A percentile compares a stretch with the other conserved stretches of the same genome.
Conservation (phyloP, 2,888 invertebrate genomes). For the Sminthurinus aureus region DNA sequence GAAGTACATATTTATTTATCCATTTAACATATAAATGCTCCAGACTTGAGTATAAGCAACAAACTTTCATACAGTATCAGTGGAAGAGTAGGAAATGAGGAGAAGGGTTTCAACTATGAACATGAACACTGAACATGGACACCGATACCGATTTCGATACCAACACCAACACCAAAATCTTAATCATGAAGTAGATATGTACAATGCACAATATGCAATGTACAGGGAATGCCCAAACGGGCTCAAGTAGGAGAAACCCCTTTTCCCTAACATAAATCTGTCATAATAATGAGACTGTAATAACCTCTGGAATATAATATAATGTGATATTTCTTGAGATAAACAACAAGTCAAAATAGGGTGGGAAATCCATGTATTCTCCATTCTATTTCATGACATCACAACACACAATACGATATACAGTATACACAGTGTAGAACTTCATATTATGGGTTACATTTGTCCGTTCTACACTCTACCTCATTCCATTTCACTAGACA, state of each 20-base stretch:
- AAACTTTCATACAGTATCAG: no score
- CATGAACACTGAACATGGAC: not conserved
- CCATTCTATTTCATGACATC: no score
- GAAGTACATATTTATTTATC: not conserved
- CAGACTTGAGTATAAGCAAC: not conserved
- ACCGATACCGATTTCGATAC: not conserved
- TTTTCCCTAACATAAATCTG: slow-evolving; percentile 46
- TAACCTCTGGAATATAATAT: slow-evolving; percentile 44
- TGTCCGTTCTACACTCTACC: no score
- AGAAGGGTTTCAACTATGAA: not conserved
- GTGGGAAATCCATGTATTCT: slow-evolving; percentile 13
- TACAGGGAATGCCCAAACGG: not conserved
- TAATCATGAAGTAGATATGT: slow-evolving; percentile 18
- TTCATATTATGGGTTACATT: not conserved
- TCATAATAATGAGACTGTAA: slow-evolving; percentile 52
- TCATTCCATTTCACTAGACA: not conserved
- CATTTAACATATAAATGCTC: not conserved
- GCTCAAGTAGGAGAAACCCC: slow-evolving; percentile 13
- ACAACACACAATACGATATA: no score
- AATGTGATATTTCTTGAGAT: slow-evolving; percentile 42
- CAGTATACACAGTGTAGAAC: no score
- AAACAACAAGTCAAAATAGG: slow-evolving; percentile 36
- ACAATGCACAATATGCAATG: not conserved
- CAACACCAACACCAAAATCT: not conserved
- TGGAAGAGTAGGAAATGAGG: not conserved